Conservation (phyloP, 2,113 vertebrate genomes). For the Smithornis capensis region DNA sequence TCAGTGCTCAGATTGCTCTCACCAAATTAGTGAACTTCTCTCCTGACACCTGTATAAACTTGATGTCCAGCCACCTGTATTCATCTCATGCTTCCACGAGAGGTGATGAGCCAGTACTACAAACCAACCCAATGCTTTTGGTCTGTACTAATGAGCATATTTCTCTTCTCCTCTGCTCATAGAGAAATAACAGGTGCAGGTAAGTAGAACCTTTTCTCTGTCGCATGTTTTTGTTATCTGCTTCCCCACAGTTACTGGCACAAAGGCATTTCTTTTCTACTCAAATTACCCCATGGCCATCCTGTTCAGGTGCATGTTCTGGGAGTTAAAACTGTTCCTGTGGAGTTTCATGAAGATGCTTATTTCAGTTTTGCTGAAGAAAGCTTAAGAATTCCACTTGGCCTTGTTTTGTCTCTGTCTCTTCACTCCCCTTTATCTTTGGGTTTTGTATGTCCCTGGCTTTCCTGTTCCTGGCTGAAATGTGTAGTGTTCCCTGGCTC, state of each 20-base stretch:
- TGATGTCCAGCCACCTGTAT: neutral
- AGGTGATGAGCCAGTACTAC: neutral
- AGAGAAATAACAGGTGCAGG: constrained; percentile 76
- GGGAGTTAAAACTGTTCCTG: neutral
- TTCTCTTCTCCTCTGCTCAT: constrained; percentile 72
- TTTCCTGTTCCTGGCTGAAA: constrained; percentile 40
- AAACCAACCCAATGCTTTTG: neutral
- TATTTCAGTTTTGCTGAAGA: constrained; percentile 11
- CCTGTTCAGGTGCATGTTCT: constrained; percentile 36
- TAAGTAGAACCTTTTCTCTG: constrained; percentile 66
- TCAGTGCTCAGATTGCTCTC: neutral
- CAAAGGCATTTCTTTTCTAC: constrained; percentile 21
- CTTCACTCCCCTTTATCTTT: neutral
- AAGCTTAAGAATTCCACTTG: constrained; percentile 35
- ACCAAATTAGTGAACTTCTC: neutral
- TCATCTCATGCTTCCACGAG: neutral
- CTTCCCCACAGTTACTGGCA: constrained; percentile 27
- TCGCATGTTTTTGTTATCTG: constrained; percentile 51
- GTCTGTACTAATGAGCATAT: constrained; percentile 68
- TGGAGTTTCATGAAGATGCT: neutral
- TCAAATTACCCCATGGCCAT: neutral
- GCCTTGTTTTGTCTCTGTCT: constrained; percentile 26
- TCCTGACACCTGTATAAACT: neutral
- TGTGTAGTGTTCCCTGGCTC: constrained; percentile 16
- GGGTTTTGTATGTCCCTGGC: constrained; percentile 19